Conservation (phyloP, 2,113 vertebrate genomes). For the Mastomys coucha region DNA sequence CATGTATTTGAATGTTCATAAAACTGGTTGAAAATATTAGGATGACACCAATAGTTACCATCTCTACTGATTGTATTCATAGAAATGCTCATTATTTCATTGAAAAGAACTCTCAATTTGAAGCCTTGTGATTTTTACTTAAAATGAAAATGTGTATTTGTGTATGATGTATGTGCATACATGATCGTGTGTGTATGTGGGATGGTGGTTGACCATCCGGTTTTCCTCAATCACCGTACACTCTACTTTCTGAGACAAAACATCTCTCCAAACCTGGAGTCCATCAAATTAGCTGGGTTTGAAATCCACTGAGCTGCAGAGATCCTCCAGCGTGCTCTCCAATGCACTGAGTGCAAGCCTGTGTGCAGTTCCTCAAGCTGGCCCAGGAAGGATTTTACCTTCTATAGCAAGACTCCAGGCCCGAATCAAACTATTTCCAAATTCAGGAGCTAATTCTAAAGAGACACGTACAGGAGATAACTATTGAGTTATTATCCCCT, state of each 20-base stretch:
- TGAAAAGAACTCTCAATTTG: not conserved
- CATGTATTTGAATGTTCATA: not conserved
- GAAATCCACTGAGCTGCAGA: too few relatives aligned
- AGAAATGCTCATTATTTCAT: not conserved
- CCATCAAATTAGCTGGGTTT: not conserved
- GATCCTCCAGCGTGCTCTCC: too few relatives aligned
- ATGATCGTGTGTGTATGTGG: not conserved
- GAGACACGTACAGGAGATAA: not conserved
- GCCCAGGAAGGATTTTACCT: not conserved
- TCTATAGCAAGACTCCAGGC: not conserved
- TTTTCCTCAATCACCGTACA: not conserved
- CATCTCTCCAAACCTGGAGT: not conserved
- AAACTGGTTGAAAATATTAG: not conserved
- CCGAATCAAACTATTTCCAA: not conserved
- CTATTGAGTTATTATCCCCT: not conserved
- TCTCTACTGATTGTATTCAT: not conserved
- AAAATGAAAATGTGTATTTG: not conserved
- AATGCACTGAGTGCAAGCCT: not conserved
- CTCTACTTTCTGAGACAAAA: not conserved
- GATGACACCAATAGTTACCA: not conserved
- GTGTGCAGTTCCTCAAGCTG: not conserved
- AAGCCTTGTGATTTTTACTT: not conserved
- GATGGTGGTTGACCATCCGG: not conserved
- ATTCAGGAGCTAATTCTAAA: not conserved
- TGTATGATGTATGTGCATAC: not conserved